Evolutionary conservation across 53 echinoderm and acorn worm genomes (phyloP), one percentile per base, ranked within the genome.

Genomic region (Echinometra lucunter): DNA sequence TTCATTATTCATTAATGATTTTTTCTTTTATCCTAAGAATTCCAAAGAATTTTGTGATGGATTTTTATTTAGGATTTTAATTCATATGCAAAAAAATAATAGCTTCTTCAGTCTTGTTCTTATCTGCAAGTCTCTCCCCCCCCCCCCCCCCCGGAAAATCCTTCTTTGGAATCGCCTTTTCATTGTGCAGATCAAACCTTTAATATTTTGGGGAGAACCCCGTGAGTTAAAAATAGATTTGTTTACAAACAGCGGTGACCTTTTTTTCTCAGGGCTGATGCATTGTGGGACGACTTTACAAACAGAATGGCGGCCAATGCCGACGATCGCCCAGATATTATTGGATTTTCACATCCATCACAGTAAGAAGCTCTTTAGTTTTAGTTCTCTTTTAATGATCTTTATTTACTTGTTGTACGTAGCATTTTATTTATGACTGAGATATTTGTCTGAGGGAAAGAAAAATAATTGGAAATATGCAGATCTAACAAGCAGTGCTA

Each of bases 211-310:
- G 70, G 91, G 91, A 58, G 34, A 67, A n/a, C 72, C 91, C 91
- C 69, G 42, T 40, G 7, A 40, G 82, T 45, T 83, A 83, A 47
- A 83, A 83, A 83, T 83, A 49, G 91, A 57, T 88, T 95, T 97
- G 95, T 97, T 97, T 97, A 97, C 95, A 95, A 97, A 97, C 97
- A 96, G 67, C 92, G 69, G 57, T 96, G 97, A 97, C 97, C 97
- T 95, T 72, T 94, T n/a, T n/a, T 94, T 93, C 89, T 58, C 28
- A 45, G 72, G 16, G 60, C 66, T 69, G 89, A 93, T 95, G 95
- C 95, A 96, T 63, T 83, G 30, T 94, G 94, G 94, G 94, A 94
- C 25, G 35, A 38, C 35, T 57, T 35, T 94, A 63, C 66, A 60
- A 94, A 82, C 58, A 85, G 75, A 75, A 95, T 95, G 95, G 95